A percentile compares a stretch with the other conserved stretches of the same genome.
These are phyloP conservation scores for Picathartes gymnocephalus DNA, from an alignment of 2,113 vertebrate genomes.

Conservation along the genomic window DNA sequence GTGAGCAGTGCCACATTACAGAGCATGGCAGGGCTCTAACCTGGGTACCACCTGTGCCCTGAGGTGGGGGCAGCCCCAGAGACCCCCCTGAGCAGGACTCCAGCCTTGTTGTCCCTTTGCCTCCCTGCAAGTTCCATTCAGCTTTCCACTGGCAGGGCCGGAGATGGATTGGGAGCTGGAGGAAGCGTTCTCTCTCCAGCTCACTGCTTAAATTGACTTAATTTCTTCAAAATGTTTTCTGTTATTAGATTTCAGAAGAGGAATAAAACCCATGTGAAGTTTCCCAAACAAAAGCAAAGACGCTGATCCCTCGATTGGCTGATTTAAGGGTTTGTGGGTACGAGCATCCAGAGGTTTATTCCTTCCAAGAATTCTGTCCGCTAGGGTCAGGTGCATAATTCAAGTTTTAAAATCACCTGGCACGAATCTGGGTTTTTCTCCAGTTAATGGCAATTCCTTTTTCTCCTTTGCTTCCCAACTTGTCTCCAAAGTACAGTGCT, in stretches of 20 bases:
- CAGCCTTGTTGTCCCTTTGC: not conserved
- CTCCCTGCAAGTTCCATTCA: not conserved
- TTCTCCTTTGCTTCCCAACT: not conserved
- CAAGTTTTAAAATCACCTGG: not conserved
- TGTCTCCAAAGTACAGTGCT: not conserved
- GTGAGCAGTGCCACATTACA: not conserved
- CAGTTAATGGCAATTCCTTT: not conserved
- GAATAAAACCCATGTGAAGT: not conserved
- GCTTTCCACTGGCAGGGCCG: not conserved
- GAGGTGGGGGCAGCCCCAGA: not conserved
- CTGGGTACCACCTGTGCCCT: not conserved
- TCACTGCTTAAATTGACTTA: not conserved
- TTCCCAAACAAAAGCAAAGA: not conserved
- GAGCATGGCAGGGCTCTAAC: not conserved
- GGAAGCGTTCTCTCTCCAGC: not conserved
- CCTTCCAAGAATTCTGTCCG: not conserved
- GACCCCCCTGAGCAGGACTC: not conserved
- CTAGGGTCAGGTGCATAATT: not conserved
- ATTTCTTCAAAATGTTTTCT: not conserved
- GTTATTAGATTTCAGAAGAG: not conserved
- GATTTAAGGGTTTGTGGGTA: not conserved
- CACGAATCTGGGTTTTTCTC: not conserved
- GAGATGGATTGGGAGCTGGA: not conserved
- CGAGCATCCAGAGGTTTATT: not conserved
- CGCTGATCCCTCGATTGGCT: not conserved